phyloP scores from a whole-genome alignment of 2,797 vertebrate genomes.

The Cichlasoma orientale region DNA sequence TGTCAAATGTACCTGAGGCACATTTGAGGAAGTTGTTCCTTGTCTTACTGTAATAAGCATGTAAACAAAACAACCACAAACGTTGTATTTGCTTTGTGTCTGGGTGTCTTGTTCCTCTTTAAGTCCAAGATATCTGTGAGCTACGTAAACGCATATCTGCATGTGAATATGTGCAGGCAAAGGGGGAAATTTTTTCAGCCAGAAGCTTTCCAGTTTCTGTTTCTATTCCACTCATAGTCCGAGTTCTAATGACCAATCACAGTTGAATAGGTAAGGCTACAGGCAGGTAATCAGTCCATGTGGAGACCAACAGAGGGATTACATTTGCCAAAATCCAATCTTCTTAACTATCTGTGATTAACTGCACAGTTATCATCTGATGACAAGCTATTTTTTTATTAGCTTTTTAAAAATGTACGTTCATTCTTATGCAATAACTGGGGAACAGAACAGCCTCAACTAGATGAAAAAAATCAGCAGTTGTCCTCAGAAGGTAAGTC shows the following conservation, averaged over 20 bases:
- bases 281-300: background rate
- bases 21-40: background rate
- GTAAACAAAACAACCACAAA: background rate
- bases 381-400: background rate
- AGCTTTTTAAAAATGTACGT: rapidly evolving
- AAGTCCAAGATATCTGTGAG: background rate
- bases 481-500: background rate
- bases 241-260: background rate
- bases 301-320: background rate
- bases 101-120: background rate
- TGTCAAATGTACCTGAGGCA: background rate
- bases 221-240: background rate
- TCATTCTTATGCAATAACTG: background rate
- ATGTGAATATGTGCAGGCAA: background rate
- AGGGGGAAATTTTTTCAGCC: background rate
- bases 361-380: background rate
- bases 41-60: background rate
- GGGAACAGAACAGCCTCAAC: background rate
- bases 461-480: background rate
- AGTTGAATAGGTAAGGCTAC: background rate
- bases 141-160: background rate
- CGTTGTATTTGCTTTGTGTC: background rate
- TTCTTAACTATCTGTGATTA: background rate
- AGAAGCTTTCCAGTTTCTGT: background rate
- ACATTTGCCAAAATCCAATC: background rate